phyloP scores from a whole-genome alignment of 1,140 invertebrate genomes.

The Holcopasites calliopsidis region DNA sequence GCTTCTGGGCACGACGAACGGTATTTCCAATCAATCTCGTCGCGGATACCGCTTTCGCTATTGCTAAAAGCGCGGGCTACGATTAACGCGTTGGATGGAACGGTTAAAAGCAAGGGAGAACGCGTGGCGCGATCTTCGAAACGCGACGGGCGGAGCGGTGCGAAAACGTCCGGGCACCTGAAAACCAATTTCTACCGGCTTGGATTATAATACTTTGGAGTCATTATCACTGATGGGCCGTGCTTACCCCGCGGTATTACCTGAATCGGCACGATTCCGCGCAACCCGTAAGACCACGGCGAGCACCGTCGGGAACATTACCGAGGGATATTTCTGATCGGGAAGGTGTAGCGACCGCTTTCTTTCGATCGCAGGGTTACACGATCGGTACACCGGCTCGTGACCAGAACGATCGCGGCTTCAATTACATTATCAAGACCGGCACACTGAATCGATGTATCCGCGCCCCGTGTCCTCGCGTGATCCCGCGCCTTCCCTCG shows the following conservation, averaged over 20 bases:
- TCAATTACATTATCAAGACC: slow-evolving; percentile 56
- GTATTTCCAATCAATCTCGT: too few species aligned
- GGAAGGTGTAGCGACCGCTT: slow-evolving; percentile 16
- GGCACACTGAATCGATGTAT: slow-evolving; percentile 17
- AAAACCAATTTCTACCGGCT: slow-evolving; percentile 8
- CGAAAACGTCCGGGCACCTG: background rate
- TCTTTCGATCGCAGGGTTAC: slow-evolving; percentile 42
- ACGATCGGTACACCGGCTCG: slow-evolving; percentile 31
- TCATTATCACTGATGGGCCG: slow-evolving; percentile 35
- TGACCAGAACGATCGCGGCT: slow-evolving; percentile 50
- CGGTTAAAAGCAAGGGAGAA: too few species aligned
- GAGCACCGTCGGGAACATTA: slow-evolving; percentile 21
- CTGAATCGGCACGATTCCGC: slow-evolving; percentile 37
- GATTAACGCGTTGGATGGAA: too few species aligned
- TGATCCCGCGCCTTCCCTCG: background rate
- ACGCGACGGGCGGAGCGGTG: background rate
- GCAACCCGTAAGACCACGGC: slow-evolving; percentile 25
- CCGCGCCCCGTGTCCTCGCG: slow-evolving; percentile 18
- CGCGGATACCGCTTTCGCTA: too few species aligned
- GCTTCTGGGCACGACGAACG: too few species aligned
- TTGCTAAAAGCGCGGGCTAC: too few species aligned
- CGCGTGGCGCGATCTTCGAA: too few species aligned
- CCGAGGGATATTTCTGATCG: slow-evolving; percentile 32
- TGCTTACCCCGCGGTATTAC: slow-evolving; percentile 36
- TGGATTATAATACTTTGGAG: slow-evolving; percentile 33